Conservation (phyloP, 2,797 vertebrate species). For the Prionace glauca region DNA sequence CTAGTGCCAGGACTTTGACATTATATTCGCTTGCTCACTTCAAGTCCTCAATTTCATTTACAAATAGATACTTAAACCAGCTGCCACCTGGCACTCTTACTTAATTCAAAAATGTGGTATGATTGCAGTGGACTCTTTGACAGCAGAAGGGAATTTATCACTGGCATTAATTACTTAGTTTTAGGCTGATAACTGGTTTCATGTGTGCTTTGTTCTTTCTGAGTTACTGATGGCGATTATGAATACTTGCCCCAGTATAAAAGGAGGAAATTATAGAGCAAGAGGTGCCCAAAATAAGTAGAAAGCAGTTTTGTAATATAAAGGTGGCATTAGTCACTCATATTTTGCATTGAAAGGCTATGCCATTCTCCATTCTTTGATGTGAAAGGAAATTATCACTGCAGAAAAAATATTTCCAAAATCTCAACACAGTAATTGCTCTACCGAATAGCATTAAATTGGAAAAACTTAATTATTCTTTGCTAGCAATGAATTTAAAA, state of each 20-base stretch:
- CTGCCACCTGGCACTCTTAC: neutral
- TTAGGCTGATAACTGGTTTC: neutral
- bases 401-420: conserved; percentile 20
- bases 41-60: neutral
- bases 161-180: neutral
- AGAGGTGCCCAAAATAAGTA: neutral
- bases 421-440: conserved; percentile 2
- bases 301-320: neutral
- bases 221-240: neutral
- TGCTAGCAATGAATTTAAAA: conserved; percentile 10
- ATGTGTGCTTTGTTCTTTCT: neutral
- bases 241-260: neutral
- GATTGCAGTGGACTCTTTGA: neutral
- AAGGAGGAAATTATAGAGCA: neutral
- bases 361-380: neutral
- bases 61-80: too few species aligned
- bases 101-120: neutral
- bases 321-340: neutral
- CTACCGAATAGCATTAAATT: neutral
- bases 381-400: conserved; percentile 7
- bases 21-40: neutral
- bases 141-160: neutral
- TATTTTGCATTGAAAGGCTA: neutral
- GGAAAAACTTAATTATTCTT: conserved; percentile 25
- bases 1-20: neutral